Evolutionary conservation across 2,113 vertebrate species (phyloP), one percentile per base, ranked within the genome.

Genomic region (Chlorodrepanis virens): DNA sequence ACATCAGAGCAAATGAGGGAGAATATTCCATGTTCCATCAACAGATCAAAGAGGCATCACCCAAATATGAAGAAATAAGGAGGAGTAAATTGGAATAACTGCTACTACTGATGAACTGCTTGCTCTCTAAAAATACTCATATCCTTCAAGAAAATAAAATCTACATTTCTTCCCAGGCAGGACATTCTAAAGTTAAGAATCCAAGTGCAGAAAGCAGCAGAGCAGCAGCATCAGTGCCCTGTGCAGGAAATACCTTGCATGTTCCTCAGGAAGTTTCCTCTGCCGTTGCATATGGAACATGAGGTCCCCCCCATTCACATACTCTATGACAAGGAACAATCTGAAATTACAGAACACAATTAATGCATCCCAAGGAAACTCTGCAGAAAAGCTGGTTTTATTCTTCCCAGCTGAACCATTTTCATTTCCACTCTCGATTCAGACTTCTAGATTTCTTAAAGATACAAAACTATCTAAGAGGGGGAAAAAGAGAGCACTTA

Each of bases 241-340:
- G 39, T 3, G 5, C 22, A 65, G 52, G 15, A 21, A 80, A 10
- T 98, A 99, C 99, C 99, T 98, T 50, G 99, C 99, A 1, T 99
- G 99, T 92, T 99, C 99, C 93, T 99, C 99, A 0, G 99, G 99
- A 63, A 99, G 99, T 53, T 99, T 99, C 94, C 99, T 97, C 91
- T 99, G 99, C 39, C 99, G 98, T 96, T 99, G 99, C 99, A 99
- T 99, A 96, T 99, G 99, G 96, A 99, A 99, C 99, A 99, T 99
- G 93, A 99, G 98, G 94, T 99, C 99, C 18, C 99, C 99, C 2
- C 99, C 99, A 4, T 99, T 99, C 64, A 99, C 99, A 7, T 99
- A 99, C 74, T 99, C 99, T 31, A 99, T 99, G 96, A 99, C 99
- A 90, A 99, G 98, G 97, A 99, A 99, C 94, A 99, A 97, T 95